Conservation (phyloP, 2,797 vertebrate species). For the Jordanella pulchra region DNA sequence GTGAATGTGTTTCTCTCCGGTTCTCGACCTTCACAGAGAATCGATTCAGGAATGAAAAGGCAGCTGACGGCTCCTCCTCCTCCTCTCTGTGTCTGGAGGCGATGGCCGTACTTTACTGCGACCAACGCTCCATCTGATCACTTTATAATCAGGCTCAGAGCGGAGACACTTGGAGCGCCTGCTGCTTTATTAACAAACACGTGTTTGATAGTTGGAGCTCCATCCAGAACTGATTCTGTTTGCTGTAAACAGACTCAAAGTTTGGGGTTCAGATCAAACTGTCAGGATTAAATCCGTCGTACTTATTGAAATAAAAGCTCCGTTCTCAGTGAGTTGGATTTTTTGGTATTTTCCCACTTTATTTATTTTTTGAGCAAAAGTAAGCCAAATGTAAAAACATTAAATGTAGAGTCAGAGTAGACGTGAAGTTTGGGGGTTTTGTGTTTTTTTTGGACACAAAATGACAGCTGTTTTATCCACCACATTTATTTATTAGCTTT, state of each 20-base stretch:
- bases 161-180: background rate
- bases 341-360: background rate
- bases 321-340: background rate
- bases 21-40: conserved; percentile 44
- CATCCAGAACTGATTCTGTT: background rate
- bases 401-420: too few relatives aligned
- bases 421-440: too few relatives aligned
- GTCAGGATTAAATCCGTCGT: background rate
- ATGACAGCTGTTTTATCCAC: too few relatives aligned
- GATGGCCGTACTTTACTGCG: conserved; percentile 28
- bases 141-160: background rate
- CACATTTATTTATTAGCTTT: too few relatives aligned
- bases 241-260: background rate
- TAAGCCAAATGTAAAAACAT: too few relatives aligned
- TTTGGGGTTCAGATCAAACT: background rate
- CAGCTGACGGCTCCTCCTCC: conserved; percentile 56
- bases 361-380: too few relatives aligned
- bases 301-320: background rate
- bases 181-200: background rate
- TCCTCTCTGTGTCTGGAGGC: conserved; percentile 57
- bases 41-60: conserved; percentile 54
- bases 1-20: conserved; percentile 5
- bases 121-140: background rate
- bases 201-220: too few relatives aligned
- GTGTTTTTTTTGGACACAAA: too few relatives aligned